phyloP scores from a whole-genome alignment of 2,888 invertebrate species.

The Camponotus fellah region DNA sequence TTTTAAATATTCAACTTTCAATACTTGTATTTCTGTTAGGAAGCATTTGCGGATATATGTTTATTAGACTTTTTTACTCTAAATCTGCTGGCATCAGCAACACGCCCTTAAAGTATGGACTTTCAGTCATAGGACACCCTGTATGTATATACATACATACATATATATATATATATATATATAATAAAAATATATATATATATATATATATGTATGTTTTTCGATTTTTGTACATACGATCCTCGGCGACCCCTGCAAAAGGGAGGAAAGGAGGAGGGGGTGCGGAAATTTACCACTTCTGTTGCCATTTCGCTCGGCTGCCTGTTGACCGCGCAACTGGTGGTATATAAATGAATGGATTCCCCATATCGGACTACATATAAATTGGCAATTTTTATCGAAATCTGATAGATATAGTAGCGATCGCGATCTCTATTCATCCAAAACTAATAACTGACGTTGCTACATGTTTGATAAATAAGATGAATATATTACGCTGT shows the following conservation, averaged over 20 bases:
- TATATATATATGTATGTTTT: conserved; percentile 7
- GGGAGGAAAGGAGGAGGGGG: neutral
- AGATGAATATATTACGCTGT: neutral
- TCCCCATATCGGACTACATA: neutral
- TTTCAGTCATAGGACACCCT: too few relatives aligned
- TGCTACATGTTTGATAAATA: neutral
- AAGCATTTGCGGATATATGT: too few relatives aligned
- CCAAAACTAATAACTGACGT: neutral
- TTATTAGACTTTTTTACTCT: too few relatives aligned
- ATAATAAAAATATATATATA: neutral
- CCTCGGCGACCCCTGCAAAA: conserved; percentile 47
- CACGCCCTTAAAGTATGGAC: too few relatives aligned
- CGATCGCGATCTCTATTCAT: neutral
- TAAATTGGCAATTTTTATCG: conserved; percentile 16
- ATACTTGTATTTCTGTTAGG: too few relatives aligned
- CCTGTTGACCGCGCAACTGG: conserved; percentile 77
- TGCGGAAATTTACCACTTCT: conserved; percentile 80
- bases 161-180: neutral
- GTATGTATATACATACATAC: too few relatives aligned
- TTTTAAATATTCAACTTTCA: too few relatives aligned
- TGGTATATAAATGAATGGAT: conserved; percentile 61
- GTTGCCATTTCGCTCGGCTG: conserved; percentile 69
- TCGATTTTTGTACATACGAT: conserved; percentile 52
- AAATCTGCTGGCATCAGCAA: too few relatives aligned
- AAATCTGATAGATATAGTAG: neutral